phyloP scores from a whole-genome alignment of 2,888 invertebrate species.

The Sesia bembeciformis region DNA sequence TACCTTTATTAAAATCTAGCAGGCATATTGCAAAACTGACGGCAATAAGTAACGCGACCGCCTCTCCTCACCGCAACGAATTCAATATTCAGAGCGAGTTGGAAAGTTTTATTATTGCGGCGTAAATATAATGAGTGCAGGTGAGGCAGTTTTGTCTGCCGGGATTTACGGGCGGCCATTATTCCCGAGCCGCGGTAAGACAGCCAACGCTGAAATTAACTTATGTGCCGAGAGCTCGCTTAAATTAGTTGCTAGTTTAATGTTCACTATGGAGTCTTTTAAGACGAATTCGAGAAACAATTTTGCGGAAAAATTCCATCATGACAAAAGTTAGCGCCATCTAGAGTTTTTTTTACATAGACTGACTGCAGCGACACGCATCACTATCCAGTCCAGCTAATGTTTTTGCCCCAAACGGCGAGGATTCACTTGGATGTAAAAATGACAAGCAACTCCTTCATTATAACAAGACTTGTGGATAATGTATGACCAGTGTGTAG shows the following conservation, averaged over 20 bases:
- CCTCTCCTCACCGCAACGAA: conserved; percentile 43
- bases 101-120: conserved; percentile 72
- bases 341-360: neutral
- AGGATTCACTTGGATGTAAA: neutral
- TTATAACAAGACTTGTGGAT: neutral
- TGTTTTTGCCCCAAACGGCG: neutral
- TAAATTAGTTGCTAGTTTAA: conserved; percentile 47
- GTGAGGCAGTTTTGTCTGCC: conserved; percentile 62
- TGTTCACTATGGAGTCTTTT: conserved; percentile 17
- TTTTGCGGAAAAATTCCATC: neutral
- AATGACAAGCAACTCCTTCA: neutral
- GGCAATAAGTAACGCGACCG: conserved; percentile 45
- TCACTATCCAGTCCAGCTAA: neutral
- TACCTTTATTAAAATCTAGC: conserved; percentile 69
- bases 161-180: conserved; percentile 56
- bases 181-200: conserved; percentile 39
- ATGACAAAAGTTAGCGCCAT: neutral
- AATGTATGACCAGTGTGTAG: neutral
- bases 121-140: conserved; percentile 73
- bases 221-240: conserved; percentile 34
- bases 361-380: neutral
- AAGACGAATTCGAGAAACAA: conserved; percentile 8
- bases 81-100: conserved; percentile 69
- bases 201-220: conserved; percentile 44
- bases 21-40: conserved; percentile 63